phyloP scores from a whole-genome alignment of 1,140 invertebrate species.

The Drosophila ambigua region DNA sequence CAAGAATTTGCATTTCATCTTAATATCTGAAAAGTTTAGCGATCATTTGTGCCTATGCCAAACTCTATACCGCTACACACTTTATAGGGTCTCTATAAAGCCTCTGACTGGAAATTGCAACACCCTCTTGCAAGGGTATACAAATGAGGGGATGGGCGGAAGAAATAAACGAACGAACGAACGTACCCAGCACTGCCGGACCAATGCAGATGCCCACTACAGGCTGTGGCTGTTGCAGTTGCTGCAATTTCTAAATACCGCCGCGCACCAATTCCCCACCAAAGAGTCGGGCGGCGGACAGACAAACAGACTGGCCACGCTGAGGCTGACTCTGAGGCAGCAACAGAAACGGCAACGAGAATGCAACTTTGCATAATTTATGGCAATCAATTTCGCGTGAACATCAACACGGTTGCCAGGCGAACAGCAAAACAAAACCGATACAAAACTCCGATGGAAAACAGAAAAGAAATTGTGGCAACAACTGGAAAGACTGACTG shows the following conservation, averaged over 20 bases:
- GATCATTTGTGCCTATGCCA: too few relatives aligned
- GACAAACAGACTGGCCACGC: not conserved
- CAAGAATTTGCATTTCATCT: too few relatives aligned
- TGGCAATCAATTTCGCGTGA: constrained; percentile 68
- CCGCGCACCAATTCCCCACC: constrained; percentile 56
- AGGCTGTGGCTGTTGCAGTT: constrained; percentile 20
- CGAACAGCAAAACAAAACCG: constrained; percentile 19
- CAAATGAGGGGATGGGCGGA: constrained; percentile 4
- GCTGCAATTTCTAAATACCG: constrained; percentile 58
- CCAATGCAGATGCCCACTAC: constrained; percentile 33
- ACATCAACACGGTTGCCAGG: constrained; percentile 48
- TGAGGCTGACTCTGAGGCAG: not conserved
- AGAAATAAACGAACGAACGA: constrained; percentile 26
- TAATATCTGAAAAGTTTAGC: too few relatives aligned
- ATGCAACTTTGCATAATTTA: constrained; percentile 67
- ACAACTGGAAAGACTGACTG: constrained; percentile 3
- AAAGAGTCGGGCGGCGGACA: constrained; percentile 19
- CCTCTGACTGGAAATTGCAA: too few relatives aligned
- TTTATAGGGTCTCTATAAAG: too few relatives aligned
- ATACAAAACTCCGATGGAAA: constrained; percentile 7
- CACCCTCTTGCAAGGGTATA: too few relatives aligned
- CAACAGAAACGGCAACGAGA: constrained; percentile 34
- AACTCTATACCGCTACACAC: too few relatives aligned
- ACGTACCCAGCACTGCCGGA: constrained; percentile 29
- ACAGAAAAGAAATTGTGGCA: constrained; percentile 45